A percentile compares a stretch with the other conserved stretches of the same genome.
phyloP scores from a whole-genome alignment of 2,113 vertebrate genomes.

The Chionomys nivalis region DNA sequence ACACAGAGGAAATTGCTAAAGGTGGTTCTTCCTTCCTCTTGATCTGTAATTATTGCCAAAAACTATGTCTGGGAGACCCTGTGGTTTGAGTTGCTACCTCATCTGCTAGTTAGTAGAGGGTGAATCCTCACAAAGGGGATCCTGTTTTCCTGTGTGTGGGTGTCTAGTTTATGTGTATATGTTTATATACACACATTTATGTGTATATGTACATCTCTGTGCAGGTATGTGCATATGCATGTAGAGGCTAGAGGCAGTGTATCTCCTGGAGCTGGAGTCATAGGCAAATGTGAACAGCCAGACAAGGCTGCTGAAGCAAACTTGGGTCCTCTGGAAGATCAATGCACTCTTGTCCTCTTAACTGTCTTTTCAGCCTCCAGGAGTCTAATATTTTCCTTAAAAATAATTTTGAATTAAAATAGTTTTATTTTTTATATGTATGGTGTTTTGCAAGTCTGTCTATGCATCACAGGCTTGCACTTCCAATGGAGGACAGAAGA shows the following conservation, averaged over 20 bases:
- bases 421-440: not conserved
- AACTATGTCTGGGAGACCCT: not conserved
- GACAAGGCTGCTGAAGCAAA: not conserved
- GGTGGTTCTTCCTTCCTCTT: not conserved
- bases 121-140: constrained; percentile 13
- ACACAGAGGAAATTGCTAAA: constrained; percentile 24
- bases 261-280: not conserved
- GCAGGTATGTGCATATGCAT: not conserved
- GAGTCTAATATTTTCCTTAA: not conserved
- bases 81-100: not conserved
- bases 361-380: not conserved
- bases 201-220: not conserved
- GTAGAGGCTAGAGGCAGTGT: not conserved
- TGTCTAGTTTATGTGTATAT: not conserved
- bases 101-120: constrained; percentile 10
- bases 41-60: constrained; percentile 46
- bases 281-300: not conserved
- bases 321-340: not conserved
- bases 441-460: not conserved
- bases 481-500: not conserved
- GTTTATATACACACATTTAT: too few relatives aligned
- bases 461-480: not conserved
- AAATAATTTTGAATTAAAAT: not conserved
- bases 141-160: not conserved
- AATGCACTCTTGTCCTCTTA: not conserved